These are phyloP conservation scores for Ormyrus labotus DNA, from an alignment of 2,888 invertebrate species.

Conservation along the genomic window DNA sequence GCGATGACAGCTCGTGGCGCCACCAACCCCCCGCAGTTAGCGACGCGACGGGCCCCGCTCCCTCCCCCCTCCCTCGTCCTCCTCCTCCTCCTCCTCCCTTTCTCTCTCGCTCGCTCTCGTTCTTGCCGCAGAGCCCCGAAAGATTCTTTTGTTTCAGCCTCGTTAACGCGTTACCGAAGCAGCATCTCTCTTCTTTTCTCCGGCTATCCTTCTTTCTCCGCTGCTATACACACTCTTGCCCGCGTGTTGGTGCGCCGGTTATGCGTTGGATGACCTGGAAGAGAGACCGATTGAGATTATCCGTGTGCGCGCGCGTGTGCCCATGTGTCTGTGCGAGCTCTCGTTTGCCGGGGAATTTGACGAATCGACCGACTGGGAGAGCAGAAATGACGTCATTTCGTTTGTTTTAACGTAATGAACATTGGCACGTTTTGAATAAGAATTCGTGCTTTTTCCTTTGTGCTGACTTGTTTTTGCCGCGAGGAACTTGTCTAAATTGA, in stretches of 20 bases:
- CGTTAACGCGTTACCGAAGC: slow-evolving; percentile 74
- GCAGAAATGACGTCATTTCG: slow-evolving; percentile 25
- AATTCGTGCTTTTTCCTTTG: no score
- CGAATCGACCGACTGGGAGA: slow-evolving; percentile 26
- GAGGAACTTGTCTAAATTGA: no score
- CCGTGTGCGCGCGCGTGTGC: not conserved
- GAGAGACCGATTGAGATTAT: not conserved
- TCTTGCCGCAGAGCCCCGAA: slow-evolving; percentile 54
- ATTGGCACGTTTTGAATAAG: no score
- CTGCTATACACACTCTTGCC: not conserved
- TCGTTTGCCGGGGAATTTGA: slow-evolving; percentile 39
- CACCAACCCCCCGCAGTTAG: slow-evolving; percentile 73
- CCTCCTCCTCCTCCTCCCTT: not conserved
- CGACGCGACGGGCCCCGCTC: slow-evolving; percentile 65
- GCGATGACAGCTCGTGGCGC: slow-evolving; percentile 76
- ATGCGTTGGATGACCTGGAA: slow-evolving; percentile 11
- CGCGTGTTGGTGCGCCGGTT: no score
- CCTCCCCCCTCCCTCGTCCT: not conserved
- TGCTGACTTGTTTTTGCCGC: no score
- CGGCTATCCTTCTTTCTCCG: not conserved
- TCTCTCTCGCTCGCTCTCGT: slow-evolving; percentile 12
- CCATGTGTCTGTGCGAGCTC: not conserved
- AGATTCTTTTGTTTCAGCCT: slow-evolving; percentile 75
- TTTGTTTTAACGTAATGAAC: slow-evolving; percentile 13
- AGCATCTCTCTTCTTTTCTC: slow-evolving; percentile 51